Conservation (phyloP, 2,113 vertebrate species). For the Tragulus kanchil region DNA sequence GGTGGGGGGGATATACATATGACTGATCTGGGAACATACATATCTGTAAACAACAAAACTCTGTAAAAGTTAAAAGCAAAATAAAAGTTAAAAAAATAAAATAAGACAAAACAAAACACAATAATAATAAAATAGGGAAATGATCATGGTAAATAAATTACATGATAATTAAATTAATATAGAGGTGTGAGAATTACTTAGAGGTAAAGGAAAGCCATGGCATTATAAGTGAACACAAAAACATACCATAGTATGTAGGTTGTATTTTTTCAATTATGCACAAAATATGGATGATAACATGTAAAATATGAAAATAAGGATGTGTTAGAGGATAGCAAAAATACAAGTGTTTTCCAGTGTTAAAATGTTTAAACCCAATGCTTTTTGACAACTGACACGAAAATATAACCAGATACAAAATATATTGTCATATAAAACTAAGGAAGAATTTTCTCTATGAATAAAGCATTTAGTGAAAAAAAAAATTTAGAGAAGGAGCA, state of each 20-base stretch:
- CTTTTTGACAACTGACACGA: background rate
- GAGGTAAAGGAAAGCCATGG: background rate
- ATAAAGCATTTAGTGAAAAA: background rate
- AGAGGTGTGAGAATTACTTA: background rate
- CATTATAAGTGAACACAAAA: background rate
- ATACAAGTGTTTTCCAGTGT: background rate
- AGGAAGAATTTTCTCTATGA: background rate
- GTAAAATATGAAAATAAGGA: slow-evolving; percentile 29
- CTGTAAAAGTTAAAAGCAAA: no score
- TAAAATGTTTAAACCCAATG: background rate
- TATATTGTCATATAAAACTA: background rate
- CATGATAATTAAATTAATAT: background rate
- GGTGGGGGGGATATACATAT: no score
- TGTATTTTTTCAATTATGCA: background rate
- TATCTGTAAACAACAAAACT: no score
- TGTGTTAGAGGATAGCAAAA: background rate
- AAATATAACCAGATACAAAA: background rate
- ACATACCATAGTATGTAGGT: background rate
- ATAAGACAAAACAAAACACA: no score
- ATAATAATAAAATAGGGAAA: background rate
- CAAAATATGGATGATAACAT: background rate
- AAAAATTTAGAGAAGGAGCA: background rate
- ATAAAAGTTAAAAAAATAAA: no score
- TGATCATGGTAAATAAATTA: background rate
- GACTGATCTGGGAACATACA: no score